Percentiles rank a stretch among this genome's conserved stretches.
Conservation (phyloP, 1,140 invertebrate genomes). For the Diachasmimorpha longicaudata region DNA sequence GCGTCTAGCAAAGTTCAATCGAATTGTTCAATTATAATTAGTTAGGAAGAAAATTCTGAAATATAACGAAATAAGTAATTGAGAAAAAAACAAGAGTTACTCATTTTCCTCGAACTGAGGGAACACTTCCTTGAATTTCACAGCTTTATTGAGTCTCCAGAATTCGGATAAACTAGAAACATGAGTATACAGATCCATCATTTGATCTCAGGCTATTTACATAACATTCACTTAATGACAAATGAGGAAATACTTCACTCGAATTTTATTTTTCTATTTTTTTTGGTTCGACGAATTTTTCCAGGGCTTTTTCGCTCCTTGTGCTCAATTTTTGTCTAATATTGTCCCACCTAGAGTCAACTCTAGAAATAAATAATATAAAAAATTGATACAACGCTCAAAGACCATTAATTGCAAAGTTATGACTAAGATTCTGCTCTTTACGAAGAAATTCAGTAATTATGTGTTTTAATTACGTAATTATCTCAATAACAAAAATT, state of each 20-base stretch:
- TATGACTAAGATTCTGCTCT: background rate
- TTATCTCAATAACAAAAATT: background rate
- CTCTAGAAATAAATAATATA: background rate
- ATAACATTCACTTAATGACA: slow-evolving; percentile 7
- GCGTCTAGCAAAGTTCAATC: background rate
- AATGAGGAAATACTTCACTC: background rate
- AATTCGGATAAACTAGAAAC: background rate
- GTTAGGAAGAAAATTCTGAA: background rate
- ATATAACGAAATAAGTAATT: slow-evolving; percentile 8
- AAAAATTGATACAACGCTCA: background rate
- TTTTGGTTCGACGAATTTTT: background rate
- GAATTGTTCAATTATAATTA: slow-evolving; percentile 5
- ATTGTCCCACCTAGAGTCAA: background rate
- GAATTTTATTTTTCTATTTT: background rate
- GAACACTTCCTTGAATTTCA: slow-evolving; percentile 20
- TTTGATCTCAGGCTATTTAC: slow-evolving; percentile 25
- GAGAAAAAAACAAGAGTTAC: background rate
- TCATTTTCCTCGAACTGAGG: background rate
- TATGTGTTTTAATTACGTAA: background rate
- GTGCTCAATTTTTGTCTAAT: background rate
- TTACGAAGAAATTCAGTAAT: background rate
- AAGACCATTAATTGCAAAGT: background rate
- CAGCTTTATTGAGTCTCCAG: slow-evolving; percentile 18
- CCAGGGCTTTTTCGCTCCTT: background rate
- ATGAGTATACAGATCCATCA: slow-evolving; percentile 6